Base-by-base conservation (phyloP, 2,113 vertebrate genomes). In the Grus americana region DNA sequence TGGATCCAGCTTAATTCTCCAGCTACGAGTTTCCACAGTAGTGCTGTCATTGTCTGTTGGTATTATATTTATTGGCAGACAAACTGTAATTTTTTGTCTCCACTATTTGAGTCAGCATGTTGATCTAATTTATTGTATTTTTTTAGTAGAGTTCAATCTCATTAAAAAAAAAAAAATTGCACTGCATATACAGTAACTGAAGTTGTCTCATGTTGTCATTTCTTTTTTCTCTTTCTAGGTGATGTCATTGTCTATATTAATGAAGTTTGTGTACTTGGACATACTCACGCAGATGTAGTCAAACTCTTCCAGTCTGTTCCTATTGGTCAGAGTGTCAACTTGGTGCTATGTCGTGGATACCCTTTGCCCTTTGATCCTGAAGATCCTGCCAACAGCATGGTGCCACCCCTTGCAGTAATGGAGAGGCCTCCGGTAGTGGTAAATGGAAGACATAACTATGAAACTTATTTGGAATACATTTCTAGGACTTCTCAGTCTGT, bases 161-260 rank as follows among this genome's bases (percentile, higher is more conserved):
- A 93, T 94, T 79, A 29, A 79, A 38, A 71, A 95, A 95, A 95
- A 90, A 50, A 84, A 38, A 24, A 3, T 6, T 93, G 40, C 49
- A 49, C 88, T 96, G 85, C 49, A 76, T 38, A 30, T 89, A 8
- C 21, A 32, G 57, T 95, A 94, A 97, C 81, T 97, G 93, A 97
- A 91, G 81, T 95, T 97, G 74, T 97, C 97, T 98, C 95, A 98
- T 90, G 79, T 96, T 97, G 84, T 98, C 94, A 74, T 68, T 98
- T 97, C 90, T 97, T 96, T 96, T 76, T 96, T 97, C 85, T 98
- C 95, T 97, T 96, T 97, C 87, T 97, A 99, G 99, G 99, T 97
- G 99, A 99, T 96, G 99, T 99, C 97, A 99, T 99, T 94, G 99
- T 99, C 98, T 99, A 99, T 98, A 99, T 99, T 98, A 99, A 99